Conservation (phyloP, 1,140 invertebrate species). For the Drosophila quadrilineata region DNA sequence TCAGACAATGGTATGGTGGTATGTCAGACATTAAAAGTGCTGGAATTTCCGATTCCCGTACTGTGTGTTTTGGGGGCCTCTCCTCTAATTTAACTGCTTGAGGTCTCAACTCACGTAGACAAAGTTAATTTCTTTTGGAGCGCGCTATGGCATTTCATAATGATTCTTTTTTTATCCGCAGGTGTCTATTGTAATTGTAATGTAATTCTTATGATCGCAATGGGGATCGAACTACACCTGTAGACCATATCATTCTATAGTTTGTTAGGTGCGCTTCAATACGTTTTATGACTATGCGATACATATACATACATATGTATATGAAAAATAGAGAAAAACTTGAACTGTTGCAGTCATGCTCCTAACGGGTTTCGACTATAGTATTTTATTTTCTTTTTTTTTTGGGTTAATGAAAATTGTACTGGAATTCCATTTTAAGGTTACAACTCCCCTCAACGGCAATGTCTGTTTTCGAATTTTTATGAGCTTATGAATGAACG, state of each 20-base stretch:
- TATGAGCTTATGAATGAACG: slow-evolving; percentile 67
- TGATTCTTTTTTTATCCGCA: slow-evolving; percentile 40
- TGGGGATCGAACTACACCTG: too few relatives aligned
- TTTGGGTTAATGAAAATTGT: slow-evolving; percentile 63
- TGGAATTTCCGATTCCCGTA: slow-evolving; percentile 35
- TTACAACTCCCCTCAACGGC: slow-evolving; percentile 35
- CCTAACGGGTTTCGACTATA: slow-evolving; percentile 26
- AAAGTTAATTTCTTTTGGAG: slow-evolving; percentile 63
- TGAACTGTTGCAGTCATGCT: slow-evolving; percentile 25
- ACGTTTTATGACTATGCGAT: slow-evolving; percentile 46
- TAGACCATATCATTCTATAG: not conserved
- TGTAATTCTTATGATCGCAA: slow-evolving; percentile 12
- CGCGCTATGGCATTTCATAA: slow-evolving; percentile 57
- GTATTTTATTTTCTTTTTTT: slow-evolving; percentile 19
- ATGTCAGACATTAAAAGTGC: not conserved
- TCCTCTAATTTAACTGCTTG: slow-evolving; percentile 46
- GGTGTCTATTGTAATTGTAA: slow-evolving; percentile 64
- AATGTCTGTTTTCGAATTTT: slow-evolving; percentile 54
- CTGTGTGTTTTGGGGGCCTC: slow-evolving; percentile 1
- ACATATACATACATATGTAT: too few relatives aligned
- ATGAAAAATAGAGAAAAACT: too few relatives aligned
- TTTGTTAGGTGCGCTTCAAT: slow-evolving; percentile 40
- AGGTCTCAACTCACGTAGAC: slow-evolving; percentile 56
- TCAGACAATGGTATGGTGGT: slow-evolving; percentile 2
- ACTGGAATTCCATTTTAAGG: slow-evolving; percentile 49